phyloP scores from a whole-genome alignment of 1,140 invertebrate species.

The Drosophila subpulchrella region DNA sequence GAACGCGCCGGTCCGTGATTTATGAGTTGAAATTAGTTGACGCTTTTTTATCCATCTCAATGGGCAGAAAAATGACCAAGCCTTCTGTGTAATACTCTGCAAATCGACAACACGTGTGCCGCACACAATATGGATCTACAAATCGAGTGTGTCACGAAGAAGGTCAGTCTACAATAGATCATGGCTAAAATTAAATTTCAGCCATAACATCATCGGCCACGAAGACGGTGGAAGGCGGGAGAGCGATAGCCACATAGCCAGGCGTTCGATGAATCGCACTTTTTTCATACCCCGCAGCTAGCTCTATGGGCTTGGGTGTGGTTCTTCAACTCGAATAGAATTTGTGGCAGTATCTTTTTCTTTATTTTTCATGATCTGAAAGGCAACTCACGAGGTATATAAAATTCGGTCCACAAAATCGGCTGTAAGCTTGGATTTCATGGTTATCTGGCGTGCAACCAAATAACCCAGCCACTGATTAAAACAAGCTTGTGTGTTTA shows the following conservation, averaged over 20 bases:
- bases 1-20: conserved; percentile 48
- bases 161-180: conserved; percentile 65
- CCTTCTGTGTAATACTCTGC: conserved; percentile 37
- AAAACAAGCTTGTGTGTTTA: background rate
- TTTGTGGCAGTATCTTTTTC: background rate
- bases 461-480: background rate
- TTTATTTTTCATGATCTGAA: background rate
- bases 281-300: conserved; percentile 23
- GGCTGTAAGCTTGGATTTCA: background rate
- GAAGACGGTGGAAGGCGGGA: conserved; percentile 41
- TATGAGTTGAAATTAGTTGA: conserved; percentile 61
- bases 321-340: background rate
- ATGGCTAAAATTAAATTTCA: conserved; percentile 61
- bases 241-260: conserved; percentile 25
- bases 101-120: conserved; percentile 45
- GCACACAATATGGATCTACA: conserved; percentile 30
- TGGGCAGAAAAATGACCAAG: background rate
- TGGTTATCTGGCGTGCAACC: background rate
- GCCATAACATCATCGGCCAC: conserved; percentile 50
- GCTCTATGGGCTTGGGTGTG: conserved; percentile 10
- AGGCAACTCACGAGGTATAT: background rate
- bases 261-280: conserved; percentile 24
- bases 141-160: conserved; percentile 55
- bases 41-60: conserved; percentile 8
- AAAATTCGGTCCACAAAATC: background rate